Base-by-base conservation (phyloP, 2,888 invertebrate genomes). In the Calephelis perditalis region DNA sequence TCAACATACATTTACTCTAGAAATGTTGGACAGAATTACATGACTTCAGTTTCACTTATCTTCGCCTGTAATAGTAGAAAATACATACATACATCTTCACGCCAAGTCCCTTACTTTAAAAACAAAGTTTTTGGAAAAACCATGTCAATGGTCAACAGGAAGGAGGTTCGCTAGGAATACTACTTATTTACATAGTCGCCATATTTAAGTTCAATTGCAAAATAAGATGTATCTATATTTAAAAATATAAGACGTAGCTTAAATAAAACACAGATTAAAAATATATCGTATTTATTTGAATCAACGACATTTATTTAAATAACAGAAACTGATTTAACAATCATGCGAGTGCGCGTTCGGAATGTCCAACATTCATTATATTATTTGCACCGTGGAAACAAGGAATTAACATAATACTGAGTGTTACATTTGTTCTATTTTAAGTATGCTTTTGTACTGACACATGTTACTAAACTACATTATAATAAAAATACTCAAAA, bases 241-340 rank as follows among this genome's bases (percentile, higher is more conserved):
- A 11, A 26, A 26, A 35, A 8, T n/a, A 11, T 26, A 35, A 40
- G 10, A 62, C 26, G 26, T 65, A 64, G 55, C 67, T 60, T 62
- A 68, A 67, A 69, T 60, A 61, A 62, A 62, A 60, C 59, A n/a
- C 61, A 59, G 49, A 63, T 70, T 59, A 80, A 79, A 85, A 86
- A 86, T 84, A 86, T 84, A 85, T 83, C 82, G 83, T 79, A 7
- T 86, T 82, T 85, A 84, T 79, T 84, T 52, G 6, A 26, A 52
- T 35, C 35, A 54, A 54, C 54, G 54, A 70, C 75, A 54, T 49
- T 66, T 59, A 58, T 70, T 75, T 66, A 64, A 56, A 64, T 49
- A 59, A 63, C 58, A 59, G 37, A 57, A 44, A 54, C 26, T 15
- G 55, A 46, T 57, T 63, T 58, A 60, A 58, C 26, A 55, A 58